Percentiles rank a stretch among this genome's conserved stretches.
Conservation (phyloP, 2,797 vertebrate species). For the Malurus splendens region DNA sequence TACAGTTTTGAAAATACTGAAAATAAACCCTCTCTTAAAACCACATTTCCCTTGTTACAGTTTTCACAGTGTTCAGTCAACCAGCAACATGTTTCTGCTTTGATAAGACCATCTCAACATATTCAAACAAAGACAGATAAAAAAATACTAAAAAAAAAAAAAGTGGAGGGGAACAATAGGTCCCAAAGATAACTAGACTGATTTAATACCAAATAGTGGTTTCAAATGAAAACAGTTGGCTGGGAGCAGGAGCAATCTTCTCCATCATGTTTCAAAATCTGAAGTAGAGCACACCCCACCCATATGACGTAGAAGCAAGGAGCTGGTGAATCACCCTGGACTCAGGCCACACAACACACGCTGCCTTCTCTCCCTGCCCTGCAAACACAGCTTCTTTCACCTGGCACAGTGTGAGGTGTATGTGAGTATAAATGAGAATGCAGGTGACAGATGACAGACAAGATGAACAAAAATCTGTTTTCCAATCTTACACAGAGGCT, state of each 20-base stretch:
- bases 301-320: background rate
- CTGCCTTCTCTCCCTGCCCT: background rate
- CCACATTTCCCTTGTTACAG: background rate
- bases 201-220: background rate
- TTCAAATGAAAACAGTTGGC: constrained; percentile 27
- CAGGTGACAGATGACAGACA: background rate
- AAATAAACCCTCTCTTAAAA: background rate
- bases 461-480: background rate
- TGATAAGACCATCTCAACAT: constrained; percentile 14
- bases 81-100: background rate
- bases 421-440: background rate
- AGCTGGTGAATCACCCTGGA: background rate
- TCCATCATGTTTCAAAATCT: background rate
- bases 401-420: accelerated
- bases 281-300: background rate
- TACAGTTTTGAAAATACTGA: background rate
- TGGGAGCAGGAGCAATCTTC: background rate
- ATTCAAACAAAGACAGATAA: constrained; percentile 4
- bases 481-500: background rate
- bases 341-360: background rate
- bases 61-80: constrained; percentile 6
- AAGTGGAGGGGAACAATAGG: background rate
- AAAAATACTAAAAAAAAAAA: background rate
- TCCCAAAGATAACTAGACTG: constrained; percentile 34
- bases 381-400: background rate